Evolutionary conservation across 2,797 vertebrate species (phyloP).

Genomic region (Spea hammondii): DNA sequence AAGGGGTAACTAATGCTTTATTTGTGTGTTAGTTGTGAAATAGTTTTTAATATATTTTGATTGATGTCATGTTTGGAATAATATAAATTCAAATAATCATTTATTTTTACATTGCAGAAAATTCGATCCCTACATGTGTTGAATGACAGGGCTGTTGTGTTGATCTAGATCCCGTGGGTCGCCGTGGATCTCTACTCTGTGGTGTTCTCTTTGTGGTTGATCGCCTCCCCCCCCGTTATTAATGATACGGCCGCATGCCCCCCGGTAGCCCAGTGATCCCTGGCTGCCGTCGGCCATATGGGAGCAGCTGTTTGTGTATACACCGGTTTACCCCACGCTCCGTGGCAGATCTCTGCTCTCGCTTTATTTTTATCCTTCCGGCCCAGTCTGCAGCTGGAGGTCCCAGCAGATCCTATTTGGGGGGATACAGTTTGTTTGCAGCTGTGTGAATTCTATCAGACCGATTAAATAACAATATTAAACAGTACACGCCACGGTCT

Average conservation of each 20-base stretch:
- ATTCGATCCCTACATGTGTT: no score
- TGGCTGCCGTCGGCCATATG: conserved; percentile 6
- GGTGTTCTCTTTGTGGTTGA: no score
- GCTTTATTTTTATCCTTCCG: conserved; percentile 5
- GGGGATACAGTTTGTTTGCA: not conserved
- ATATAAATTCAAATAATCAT: no score
- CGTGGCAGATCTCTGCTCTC: not conserved
- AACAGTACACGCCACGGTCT: not conserved
- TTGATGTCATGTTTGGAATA: no score
- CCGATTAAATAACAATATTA: not conserved
- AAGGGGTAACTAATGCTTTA: no score
- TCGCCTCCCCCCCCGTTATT: no score
- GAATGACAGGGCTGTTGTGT: no score
- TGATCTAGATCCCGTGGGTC: no score
- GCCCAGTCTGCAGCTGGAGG: not conserved
- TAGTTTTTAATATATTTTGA: no score
- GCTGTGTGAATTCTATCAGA: not conserved
- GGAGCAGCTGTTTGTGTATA: conserved; percentile 7
- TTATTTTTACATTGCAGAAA: no score
- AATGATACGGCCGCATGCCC: not conserved
- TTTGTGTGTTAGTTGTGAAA: no score
- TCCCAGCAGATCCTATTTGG: not conserved
- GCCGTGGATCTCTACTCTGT: no score
- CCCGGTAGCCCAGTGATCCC: not conserved
- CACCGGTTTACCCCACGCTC: not conserved